A percentile compares a stretch with the other conserved stretches of the same genome.
Conservation (phyloP, 2,888 invertebrate genomes). For the Tinea semifulvella region DNA sequence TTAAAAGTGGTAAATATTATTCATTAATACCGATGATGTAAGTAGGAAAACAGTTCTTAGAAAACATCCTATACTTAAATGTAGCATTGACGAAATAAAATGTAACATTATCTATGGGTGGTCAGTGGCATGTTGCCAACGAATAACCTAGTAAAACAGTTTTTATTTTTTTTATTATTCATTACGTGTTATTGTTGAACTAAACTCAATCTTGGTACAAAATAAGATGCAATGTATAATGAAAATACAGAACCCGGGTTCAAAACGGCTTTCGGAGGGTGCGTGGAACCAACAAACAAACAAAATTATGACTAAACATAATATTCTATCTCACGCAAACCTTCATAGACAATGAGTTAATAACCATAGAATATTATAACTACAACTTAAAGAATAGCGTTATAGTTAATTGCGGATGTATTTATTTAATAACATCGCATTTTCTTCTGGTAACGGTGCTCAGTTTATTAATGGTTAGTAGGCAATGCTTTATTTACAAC, state of each 20-base stretch:
- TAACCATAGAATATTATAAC: slow-evolving; percentile 9
- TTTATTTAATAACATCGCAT: neutral
- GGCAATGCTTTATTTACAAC: neutral
- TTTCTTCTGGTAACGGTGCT: neutral
- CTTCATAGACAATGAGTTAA: slow-evolving; percentile 15
- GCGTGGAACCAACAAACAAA: slow-evolving; percentile 20
- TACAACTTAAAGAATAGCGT: neutral
- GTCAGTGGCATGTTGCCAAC: slow-evolving; percentile 24
- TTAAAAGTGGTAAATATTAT: too few relatives aligned
- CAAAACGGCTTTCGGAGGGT: neutral
- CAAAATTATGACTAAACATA: slow-evolving; percentile 5
- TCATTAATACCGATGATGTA: slow-evolving; percentile 1
- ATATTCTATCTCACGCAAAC: slow-evolving; percentile 16
- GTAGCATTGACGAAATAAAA: slow-evolving; percentile 5
- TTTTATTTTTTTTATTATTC: too few relatives aligned
- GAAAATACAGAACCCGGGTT: too few relatives aligned
- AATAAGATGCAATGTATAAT: too few relatives aligned
- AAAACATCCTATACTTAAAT: too few relatives aligned
- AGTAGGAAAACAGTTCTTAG: slow-evolving; percentile 5
- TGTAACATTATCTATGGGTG: slow-evolving; percentile 20
- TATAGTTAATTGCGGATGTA: slow-evolving; percentile 6
- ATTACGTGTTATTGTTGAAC: too few relatives aligned
- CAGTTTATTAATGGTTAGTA: neutral
- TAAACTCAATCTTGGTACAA: too few relatives aligned
- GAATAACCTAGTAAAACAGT: slow-evolving; percentile 28